A percentile compares a stretch with the other conserved stretches of the same genome.
These are phyloP conservation scores for Gopherus evgoodei DNA, from an alignment of 2,113 vertebrate genomes.

Conservation along the genomic window DNA sequence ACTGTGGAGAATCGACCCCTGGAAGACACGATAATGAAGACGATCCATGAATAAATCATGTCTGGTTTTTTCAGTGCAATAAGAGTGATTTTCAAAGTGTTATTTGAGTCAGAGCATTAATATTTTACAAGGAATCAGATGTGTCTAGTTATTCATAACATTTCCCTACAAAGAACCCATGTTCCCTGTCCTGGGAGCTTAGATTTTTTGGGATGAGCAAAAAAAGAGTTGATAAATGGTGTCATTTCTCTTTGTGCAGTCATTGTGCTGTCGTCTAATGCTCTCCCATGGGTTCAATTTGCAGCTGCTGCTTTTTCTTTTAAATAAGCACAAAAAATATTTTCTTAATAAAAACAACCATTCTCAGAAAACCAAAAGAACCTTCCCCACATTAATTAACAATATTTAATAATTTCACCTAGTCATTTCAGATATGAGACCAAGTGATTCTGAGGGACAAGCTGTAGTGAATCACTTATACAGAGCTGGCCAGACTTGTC, in stretches of 20 bases:
- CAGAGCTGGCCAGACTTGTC: background rate
- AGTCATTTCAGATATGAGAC: background rate
- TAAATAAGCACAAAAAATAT: background rate
- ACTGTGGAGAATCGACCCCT: slow-evolving; percentile 98
- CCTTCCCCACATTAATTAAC: slow-evolving; percentile 4
- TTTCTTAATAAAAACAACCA: slow-evolving; percentile 5
- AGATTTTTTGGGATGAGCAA: slow-evolving; percentile 38
- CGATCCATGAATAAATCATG: slow-evolving; percentile 13
- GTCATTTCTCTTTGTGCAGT: slow-evolving; percentile 45
- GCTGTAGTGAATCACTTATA: background rate
- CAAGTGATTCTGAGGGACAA: background rate
- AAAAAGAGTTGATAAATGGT: slow-evolving; percentile 3
- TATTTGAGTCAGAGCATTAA: slow-evolving; percentile 22
- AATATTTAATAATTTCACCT: background rate
- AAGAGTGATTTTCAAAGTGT: background rate
- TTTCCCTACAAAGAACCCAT: slow-evolving; percentile 16
- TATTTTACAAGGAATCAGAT: slow-evolving; percentile 51
- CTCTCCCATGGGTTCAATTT: slow-evolving; percentile 52
- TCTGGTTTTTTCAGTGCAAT: background rate
- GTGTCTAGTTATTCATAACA: slow-evolving; percentile 43
- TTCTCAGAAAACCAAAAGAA: slow-evolving; percentile 17
- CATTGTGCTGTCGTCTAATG: slow-evolving; percentile 33
- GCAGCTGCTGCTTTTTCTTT: slow-evolving; percentile 3
- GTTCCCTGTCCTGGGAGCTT: background rate
- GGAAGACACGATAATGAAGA: slow-evolving; percentile 34